Conservation (phyloP, 2,797 vertebrate species). For the Philypnodon macrostomus region DNA sequence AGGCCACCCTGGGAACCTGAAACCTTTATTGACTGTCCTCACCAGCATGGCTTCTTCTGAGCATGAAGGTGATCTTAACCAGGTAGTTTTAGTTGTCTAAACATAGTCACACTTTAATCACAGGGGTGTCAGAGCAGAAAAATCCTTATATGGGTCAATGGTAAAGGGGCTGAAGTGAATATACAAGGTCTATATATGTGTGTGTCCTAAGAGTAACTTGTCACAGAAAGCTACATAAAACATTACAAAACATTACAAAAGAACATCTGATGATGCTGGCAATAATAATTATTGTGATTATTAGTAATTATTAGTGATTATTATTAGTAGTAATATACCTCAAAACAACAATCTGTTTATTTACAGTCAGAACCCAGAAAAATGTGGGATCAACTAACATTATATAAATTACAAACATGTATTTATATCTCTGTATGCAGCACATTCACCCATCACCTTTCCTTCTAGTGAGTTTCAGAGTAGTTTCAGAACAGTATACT, state of each 20-base stretch:
- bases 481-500: constrained; percentile 34
- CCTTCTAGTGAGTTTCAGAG: constrained; percentile 18
- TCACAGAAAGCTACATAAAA: not conserved
- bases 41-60: constrained; percentile 28
- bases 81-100: constrained; percentile 41
- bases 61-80: constrained; percentile 46
- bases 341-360: too few relatives aligned
- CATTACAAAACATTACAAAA: not conserved
- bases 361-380: too few relatives aligned
- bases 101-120: constrained; percentile 48
- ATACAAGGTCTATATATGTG: not conserved
- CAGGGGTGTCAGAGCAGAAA: constrained; percentile 49
- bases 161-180: constrained; percentile 24
- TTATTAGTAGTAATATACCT: too few relatives aligned
- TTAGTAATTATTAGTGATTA: too few relatives aligned
- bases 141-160: constrained; percentile 36
- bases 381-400: too few relatives aligned
- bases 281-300: too few relatives aligned
- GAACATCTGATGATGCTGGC: not conserved
- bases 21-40: constrained; percentile 8
- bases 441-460: constrained; percentile 19
- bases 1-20: not conserved
- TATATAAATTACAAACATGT: too few relatives aligned
- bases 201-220: not conserved
- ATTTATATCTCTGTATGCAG: too few relatives aligned